Conservation (phyloP, 2,888 invertebrate species). For the Phragmatobia fuliginosa region DNA sequence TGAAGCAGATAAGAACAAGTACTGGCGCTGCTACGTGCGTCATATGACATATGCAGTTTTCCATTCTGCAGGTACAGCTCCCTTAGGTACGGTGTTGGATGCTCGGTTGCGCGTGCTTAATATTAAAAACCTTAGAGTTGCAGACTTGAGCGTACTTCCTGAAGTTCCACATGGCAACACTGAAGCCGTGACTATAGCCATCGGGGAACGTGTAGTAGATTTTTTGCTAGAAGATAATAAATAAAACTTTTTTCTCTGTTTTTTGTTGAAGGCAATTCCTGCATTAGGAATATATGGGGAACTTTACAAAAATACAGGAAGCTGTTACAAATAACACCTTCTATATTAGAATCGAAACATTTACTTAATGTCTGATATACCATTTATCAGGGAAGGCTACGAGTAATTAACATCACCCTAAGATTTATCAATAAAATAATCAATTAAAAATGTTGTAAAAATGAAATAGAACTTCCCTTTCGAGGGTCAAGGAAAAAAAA, state of each 20-base stretch:
- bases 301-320: too few relatives aligned
- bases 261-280: too few relatives aligned
- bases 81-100: constrained; percentile 64
- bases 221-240: constrained; percentile 3
- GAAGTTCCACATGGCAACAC: constrained; percentile 62
- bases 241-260: background rate
- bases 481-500: background rate
- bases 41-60: constrained; percentile 66
- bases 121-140: constrained; percentile 59
- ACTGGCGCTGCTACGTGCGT: constrained; percentile 69
- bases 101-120: constrained; percentile 61
- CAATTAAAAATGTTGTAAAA: too few relatives aligned
- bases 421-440: too few relatives aligned
- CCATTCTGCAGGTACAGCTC: constrained; percentile 68
- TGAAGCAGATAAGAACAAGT: constrained; percentile 34
- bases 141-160: constrained; percentile 64
- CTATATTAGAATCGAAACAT: too few relatives aligned
- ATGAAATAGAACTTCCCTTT: background rate
- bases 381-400: too few relatives aligned
- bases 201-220: constrained; percentile 57
- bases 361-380: too few relatives aligned
- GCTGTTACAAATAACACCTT: too few relatives aligned
- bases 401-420: too few relatives aligned
- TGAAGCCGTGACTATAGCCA: constrained; percentile 64
- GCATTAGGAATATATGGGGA: too few relatives aligned